phyloP scores from a whole-genome alignment of 1,140 invertebrate species.

The Scylla paramamosain region DNA sequence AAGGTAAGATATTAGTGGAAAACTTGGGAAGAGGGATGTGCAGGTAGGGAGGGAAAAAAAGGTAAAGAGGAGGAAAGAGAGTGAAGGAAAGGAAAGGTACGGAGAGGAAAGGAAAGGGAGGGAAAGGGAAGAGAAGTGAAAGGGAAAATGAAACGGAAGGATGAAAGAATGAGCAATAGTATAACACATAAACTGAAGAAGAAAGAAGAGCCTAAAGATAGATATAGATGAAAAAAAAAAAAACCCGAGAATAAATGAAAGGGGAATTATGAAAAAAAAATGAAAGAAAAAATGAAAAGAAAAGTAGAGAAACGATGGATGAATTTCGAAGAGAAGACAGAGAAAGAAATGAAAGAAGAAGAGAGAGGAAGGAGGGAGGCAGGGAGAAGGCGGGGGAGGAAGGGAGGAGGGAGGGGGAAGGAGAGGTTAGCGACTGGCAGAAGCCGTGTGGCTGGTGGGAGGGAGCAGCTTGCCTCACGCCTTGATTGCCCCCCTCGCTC shows the following conservation, averaged over 20 bases:
- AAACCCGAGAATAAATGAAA: too few species aligned
- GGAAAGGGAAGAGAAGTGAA: not conserved
- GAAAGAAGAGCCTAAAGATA: not conserved
- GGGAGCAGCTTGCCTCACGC: slow-evolving; percentile 30
- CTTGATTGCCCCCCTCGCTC: not conserved
- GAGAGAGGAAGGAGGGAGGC: not conserved
- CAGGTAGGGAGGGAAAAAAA: not conserved
- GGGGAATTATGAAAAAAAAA: not conserved
- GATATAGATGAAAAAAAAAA: too few species aligned
- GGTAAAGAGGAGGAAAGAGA: too few species aligned
- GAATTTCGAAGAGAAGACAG: not conserved
- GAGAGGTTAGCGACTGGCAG: slow-evolving; percentile 23
- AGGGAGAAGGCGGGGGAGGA: not conserved
- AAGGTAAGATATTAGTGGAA: not conserved
- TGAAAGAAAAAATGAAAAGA: not conserved
- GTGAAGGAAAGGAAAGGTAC: not conserved
- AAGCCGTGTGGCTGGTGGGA: not conserved
- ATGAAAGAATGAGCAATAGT: not conserved
- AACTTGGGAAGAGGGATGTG: not conserved
- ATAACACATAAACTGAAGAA: not conserved
- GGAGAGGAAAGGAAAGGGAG: not conserved
- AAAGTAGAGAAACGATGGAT: not conserved
- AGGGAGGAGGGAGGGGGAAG: not conserved
- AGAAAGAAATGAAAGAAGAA: not conserved
- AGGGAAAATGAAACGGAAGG: not conserved